Evolutionary conservation across 1,140 invertebrate species (phyloP).

Genomic region (Dreissena rostriformis): DNA sequence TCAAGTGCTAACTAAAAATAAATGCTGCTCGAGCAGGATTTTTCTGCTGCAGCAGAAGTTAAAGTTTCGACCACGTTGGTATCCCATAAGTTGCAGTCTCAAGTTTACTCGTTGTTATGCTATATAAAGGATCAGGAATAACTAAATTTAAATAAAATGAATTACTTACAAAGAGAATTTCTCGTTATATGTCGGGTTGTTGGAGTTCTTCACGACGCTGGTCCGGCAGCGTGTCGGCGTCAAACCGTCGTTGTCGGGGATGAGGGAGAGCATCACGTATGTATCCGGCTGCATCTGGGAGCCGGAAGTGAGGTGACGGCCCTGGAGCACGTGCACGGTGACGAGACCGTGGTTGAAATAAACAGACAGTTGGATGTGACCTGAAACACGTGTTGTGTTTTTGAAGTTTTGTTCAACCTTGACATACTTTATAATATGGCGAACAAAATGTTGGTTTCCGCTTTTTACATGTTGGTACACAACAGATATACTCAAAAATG

Average conservation of each 20-base stretch:
- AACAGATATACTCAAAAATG: background rate
- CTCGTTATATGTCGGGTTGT: constrained; percentile 80
- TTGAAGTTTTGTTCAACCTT: background rate
- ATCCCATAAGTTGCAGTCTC: too few relatives aligned
- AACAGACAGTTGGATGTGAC: constrained; percentile 44
- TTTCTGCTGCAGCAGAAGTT: too few relatives aligned
- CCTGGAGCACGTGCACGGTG: constrained; percentile 31
- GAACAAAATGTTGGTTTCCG: background rate
- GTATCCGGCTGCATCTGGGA: background rate
- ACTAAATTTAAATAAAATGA: background rate
- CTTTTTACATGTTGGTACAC: too few relatives aligned
- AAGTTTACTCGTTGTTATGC: too few relatives aligned
- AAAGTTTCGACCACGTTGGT: too few relatives aligned
- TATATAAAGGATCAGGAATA: too few relatives aligned
- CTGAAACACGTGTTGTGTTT: constrained; percentile 38
- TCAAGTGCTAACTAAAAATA: too few relatives aligned
- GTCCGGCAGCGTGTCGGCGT: constrained; percentile 80
- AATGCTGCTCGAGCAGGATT: too few relatives aligned
- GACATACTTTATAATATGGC: background rate
- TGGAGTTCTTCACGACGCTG: constrained; percentile 77
- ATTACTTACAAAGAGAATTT: constrained; percentile 79
- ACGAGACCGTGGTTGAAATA: constrained; percentile 53
- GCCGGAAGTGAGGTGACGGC: constrained; percentile 1
- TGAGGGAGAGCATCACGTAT: constrained; percentile 17
- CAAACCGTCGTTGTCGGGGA: constrained; percentile 68